Conservation (phyloP, 2,888 invertebrate genomes). For the Lithophane socia region DNA sequence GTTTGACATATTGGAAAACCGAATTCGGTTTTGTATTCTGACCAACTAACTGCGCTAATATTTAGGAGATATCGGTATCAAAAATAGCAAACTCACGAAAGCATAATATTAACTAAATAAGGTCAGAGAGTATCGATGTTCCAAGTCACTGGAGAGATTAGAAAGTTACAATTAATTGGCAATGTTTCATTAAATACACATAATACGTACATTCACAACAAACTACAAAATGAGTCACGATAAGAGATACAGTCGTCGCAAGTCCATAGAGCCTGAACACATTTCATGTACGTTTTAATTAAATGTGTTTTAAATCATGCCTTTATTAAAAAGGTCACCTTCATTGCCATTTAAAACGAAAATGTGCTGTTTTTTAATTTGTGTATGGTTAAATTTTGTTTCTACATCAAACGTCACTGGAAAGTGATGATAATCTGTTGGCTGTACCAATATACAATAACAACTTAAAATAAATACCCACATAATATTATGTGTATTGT, state of each 20-base stretch:
- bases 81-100: constrained; percentile 61
- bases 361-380: constrained; percentile 22
- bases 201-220: constrained; percentile 89
- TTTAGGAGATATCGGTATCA: constrained; percentile 60
- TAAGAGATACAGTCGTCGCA: constrained; percentile 89
- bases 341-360: constrained; percentile 47
- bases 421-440: constrained; percentile 69
- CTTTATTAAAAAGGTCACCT: constrained; percentile 29
- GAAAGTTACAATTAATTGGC: constrained; percentile 83
- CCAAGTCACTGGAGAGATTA: constrained; percentile 85
- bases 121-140: constrained; percentile 83
- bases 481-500: not conserved
- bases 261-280: constrained; percentile 84
- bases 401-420: constrained; percentile 43
- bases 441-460: constrained; percentile 11
- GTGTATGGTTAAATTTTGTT: constrained; percentile 4
- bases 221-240: constrained; percentile 89
- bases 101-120: constrained; percentile 72
- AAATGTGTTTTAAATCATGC: constrained; percentile 35
- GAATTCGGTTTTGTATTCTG: constrained; percentile 71
- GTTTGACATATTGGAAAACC: constrained; percentile 80
- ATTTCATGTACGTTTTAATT: constrained; percentile 54
- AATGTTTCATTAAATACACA: constrained; percentile 87
- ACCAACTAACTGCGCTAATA: constrained; percentile 53
- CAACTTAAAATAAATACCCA: constrained; percentile 13